A percentile compares a stretch with the other conserved stretches of the same genome.
phyloP scores from a whole-genome alignment of 2,888 invertebrate genomes.

The Euclidia mi region DNA sequence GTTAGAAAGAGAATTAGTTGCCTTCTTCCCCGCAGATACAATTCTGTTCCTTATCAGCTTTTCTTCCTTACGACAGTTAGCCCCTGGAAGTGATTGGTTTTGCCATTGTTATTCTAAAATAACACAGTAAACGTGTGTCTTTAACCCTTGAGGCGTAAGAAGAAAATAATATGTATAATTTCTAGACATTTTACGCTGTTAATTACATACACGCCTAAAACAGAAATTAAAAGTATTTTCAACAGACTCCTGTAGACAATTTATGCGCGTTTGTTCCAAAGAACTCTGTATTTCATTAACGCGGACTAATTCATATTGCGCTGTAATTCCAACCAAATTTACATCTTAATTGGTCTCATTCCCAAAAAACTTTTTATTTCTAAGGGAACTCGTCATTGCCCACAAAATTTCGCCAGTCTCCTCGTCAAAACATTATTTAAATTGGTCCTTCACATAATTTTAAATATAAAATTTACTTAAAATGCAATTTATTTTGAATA shows the following conservation, averaged over 20 bases:
- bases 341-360: constrained; percentile 55
- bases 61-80: too few relatives aligned
- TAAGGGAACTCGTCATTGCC: constrained; percentile 31
- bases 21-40: too few relatives aligned
- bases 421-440: constrained; percentile 61
- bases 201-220: neutral
- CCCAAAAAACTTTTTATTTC: constrained; percentile 52
- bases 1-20: too few relatives aligned
- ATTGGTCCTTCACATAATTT: constrained; percentile 60
- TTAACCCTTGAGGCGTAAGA: too few relatives aligned
- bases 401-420: constrained; percentile 47
- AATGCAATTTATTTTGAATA: constrained; percentile 59
- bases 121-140: too few relatives aligned
- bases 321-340: constrained; percentile 51
- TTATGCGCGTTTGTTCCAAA: constrained; percentile 49
- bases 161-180: too few relatives aligned
- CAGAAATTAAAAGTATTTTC: constrained; percentile 1
- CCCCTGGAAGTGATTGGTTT: too few relatives aligned
- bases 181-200: neutral
- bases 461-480: constrained; percentile 59
- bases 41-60: too few relatives aligned
- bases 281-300: constrained; percentile 53
- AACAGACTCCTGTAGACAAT: constrained; percentile 38
- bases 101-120: too few relatives aligned
- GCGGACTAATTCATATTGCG: constrained; percentile 47